Conservation (phyloP, 2,888 invertebrate species). For the Alsophila aescularia region DNA sequence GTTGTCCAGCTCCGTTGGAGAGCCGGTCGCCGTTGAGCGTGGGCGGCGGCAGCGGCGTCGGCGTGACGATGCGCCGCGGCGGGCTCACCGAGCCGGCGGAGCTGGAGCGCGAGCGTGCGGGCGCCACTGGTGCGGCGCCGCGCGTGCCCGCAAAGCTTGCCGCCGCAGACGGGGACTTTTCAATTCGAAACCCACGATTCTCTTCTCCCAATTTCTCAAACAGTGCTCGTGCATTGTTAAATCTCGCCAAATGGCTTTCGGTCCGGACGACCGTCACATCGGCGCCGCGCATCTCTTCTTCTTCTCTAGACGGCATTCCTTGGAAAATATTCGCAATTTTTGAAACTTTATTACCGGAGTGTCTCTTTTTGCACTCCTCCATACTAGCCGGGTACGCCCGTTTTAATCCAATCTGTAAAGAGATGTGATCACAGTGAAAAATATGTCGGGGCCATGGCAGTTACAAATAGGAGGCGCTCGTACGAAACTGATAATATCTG, state of each 20-base stretch:
- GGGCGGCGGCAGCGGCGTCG: conserved; percentile 74
- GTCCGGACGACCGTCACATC: conserved; percentile 92
- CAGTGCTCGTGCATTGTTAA: conserved; percentile 95
- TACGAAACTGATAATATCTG: conserved; percentile 63
- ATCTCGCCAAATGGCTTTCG: conserved; percentile 95
- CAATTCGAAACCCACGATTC: conserved; percentile 85
- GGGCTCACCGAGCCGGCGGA: conserved; percentile 87
- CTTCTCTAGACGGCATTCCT: conserved; percentile 86
- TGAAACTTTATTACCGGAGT: conserved; percentile 92
- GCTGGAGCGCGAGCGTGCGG: conserved; percentile 86
- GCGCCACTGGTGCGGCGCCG: conserved; percentile 79
- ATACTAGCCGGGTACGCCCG: conserved; percentile 83
- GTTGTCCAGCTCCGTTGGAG: conserved; percentile 76
- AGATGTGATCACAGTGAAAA: conserved; percentile 57
- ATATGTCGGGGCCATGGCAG: conserved; percentile 45
- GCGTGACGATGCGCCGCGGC: conserved; percentile 82
- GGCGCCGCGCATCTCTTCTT: conserved; percentile 77
- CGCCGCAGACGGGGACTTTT: conserved; percentile 84
- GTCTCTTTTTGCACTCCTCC: conserved; percentile 87
- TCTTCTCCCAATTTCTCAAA: conserved; percentile 95
- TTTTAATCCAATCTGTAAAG: conserved; percentile 80
- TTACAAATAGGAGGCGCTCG: conserved; percentile 59
- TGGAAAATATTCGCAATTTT: conserved; percentile 97
- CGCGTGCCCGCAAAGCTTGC: conserved; percentile 84
- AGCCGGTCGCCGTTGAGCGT: conserved; percentile 70